Percentiles rank a stretch among this genome's conserved stretches.
Conservation (phyloP, 2,113 vertebrate species). For the Pleuronectes platessa region DNA sequence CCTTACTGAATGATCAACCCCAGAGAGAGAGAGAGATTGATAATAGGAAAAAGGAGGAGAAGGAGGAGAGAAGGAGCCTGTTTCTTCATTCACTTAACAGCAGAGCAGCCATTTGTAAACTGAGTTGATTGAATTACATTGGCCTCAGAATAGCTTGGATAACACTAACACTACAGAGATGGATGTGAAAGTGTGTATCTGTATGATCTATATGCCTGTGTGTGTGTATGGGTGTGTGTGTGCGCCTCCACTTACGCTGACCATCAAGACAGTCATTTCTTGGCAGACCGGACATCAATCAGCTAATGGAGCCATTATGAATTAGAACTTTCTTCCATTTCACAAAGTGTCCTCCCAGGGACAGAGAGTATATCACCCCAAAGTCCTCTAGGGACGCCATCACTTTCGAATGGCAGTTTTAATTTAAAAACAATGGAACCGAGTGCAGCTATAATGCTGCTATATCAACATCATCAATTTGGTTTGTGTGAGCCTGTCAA, state of each 20-base stretch:
- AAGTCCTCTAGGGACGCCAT: background rate
- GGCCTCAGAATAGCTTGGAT: constrained; percentile 37
- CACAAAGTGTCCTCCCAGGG: constrained; percentile 4
- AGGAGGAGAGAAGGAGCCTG: background rate
- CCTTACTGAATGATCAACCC: background rate
- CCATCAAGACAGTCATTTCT: constrained; percentile 10
- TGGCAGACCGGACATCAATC: constrained; percentile 50
- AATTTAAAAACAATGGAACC: background rate
- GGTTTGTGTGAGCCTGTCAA: background rate
- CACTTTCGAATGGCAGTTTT: background rate
- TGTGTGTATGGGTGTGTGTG: background rate
- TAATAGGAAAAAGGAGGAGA: background rate
- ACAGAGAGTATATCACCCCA: background rate
- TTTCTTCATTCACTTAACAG: constrained; percentile 2
- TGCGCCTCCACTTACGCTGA: constrained; percentile 19
- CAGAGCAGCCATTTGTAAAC: constrained; percentile 57
- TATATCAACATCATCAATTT: background rate
- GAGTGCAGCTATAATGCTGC: background rate
- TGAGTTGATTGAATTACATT: constrained; percentile 66
- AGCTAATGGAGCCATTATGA: constrained; percentile 48
- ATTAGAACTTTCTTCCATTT: background rate
- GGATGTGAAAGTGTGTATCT: constrained; percentile 31
- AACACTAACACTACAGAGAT: constrained; percentile 35
- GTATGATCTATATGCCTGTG: constrained; percentile 1
- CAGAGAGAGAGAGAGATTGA: background rate